A percentile compares a stretch with the other conserved stretches of the same genome.
phyloP scores from a whole-genome alignment of 2,797 vertebrate genomes.

The Gymnoscopelus microlampas region DNA sequence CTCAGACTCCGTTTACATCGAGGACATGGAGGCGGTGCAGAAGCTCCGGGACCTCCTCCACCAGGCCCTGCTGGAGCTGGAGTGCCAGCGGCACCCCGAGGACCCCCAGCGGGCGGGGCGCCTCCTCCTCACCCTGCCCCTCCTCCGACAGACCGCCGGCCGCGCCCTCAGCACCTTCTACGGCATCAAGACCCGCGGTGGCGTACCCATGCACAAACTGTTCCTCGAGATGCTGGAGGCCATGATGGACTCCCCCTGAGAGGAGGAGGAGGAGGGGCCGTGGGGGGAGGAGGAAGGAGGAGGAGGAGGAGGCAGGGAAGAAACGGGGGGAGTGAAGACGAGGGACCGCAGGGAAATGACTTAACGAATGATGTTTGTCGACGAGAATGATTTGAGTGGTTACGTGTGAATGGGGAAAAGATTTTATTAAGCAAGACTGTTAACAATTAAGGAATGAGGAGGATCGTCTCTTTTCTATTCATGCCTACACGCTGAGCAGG shows the following conservation, averaged over 20 bases:
- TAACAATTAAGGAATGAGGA: slow-evolving; percentile 39
- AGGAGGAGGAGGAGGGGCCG: slow-evolving; percentile 5
- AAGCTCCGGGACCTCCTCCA: slow-evolving; percentile 91
- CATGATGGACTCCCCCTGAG: slow-evolving; percentile 93
- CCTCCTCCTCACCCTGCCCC: slow-evolving; percentile 90
- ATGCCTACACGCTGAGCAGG: slow-evolving; percentile 22
- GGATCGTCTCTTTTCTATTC: slow-evolving; percentile 39
- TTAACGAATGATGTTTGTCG: too few species aligned
- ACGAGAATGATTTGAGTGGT: slow-evolving; percentile 24
- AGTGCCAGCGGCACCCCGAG: slow-evolving; percentile 83
- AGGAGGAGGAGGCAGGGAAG: slow-evolving; percentile 33
- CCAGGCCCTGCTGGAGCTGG: slow-evolving; percentile 90
- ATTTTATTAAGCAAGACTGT: slow-evolving; percentile 50
- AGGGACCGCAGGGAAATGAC: background rate
- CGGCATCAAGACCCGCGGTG: slow-evolving; percentile 91
- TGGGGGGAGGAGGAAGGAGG: slow-evolving; percentile 1
- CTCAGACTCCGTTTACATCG: slow-evolving; percentile 92
- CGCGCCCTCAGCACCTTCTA: slow-evolving; percentile 93
- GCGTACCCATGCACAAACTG: slow-evolving; percentile 95
- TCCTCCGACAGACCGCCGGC: slow-evolving; percentile 92
- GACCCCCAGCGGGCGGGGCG: slow-evolving; percentile 86
- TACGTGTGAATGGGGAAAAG: slow-evolving; percentile 50
- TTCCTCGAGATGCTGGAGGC: slow-evolving; percentile 97
- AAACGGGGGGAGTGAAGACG: slow-evolving; percentile 34
- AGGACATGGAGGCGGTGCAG: slow-evolving; percentile 92